Evolutionary conservation across 2,888 invertebrate genomes (phyloP).

Genomic region (Pyrrhia umbra): DNA sequence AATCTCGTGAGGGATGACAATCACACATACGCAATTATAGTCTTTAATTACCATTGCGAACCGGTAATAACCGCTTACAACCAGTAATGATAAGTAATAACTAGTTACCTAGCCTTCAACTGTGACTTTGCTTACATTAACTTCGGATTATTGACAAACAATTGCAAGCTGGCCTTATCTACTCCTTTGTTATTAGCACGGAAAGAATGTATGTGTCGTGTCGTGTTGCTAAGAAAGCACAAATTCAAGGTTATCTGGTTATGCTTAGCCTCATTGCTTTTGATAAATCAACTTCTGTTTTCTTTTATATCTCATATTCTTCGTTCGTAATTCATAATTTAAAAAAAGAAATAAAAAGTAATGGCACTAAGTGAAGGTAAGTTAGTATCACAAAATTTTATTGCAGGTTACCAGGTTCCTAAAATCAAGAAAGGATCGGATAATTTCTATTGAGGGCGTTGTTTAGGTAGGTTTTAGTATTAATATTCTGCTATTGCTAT

Average conservation of each 20-base stretch:
- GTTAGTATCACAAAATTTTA: too few species aligned
- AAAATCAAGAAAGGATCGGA: background rate
- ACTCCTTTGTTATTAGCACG: conserved; percentile 17
- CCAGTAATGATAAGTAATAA: conserved; percentile 31
- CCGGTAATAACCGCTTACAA: conserved; percentile 29
- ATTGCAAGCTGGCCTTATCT: conserved; percentile 37
- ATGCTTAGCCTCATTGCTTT: background rate
- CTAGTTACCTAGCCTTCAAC: conserved; percentile 40
- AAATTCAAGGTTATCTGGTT: background rate
- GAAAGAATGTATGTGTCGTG: conserved; percentile 35
- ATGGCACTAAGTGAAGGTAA: too few species aligned
- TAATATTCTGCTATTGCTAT: too few species aligned
- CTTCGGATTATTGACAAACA: conserved; percentile 46
- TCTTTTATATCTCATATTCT: background rate
- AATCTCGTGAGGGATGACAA: background rate
- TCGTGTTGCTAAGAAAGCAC: conserved; percentile 20
- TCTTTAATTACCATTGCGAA: conserved; percentile 30
- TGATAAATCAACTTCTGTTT: too few species aligned
- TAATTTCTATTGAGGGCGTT: too few species aligned
- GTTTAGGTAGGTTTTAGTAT: too few species aligned
- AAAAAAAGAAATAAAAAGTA: too few species aligned
- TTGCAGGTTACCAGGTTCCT: background rate
- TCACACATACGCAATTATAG: conserved; percentile 3
- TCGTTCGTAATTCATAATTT: background rate
- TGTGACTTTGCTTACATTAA: conserved; percentile 38